Conservation (phyloP, 2,113 vertebrate genomes). For the Malurus elegans region DNA sequence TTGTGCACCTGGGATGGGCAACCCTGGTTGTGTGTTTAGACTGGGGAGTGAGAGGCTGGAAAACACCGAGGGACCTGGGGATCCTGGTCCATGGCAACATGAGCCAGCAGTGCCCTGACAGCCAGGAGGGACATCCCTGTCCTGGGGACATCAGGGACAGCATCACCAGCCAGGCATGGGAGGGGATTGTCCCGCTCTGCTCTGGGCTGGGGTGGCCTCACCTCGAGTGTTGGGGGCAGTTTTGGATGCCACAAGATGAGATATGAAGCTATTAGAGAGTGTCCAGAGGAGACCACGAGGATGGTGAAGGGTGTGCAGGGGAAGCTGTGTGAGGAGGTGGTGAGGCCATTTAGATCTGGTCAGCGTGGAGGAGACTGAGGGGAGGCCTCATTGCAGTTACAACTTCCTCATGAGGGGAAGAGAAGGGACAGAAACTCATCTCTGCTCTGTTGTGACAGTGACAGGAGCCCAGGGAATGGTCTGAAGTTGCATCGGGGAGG, state of each 20-base stretch:
- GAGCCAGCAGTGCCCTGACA: background rate
- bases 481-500: background rate
- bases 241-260: background rate
- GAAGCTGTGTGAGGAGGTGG: background rate
- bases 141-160: background rate
- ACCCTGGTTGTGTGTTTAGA: background rate
- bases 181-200: background rate
- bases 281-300: background rate
- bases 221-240: background rate
- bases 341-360: background rate
- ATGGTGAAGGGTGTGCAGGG: background rate
- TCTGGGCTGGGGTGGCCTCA: rapidly evolving
- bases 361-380: background rate
- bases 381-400: background rate
- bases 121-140: background rate
- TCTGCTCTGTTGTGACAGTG: background rate
- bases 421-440: background rate
- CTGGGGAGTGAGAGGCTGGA: background rate
- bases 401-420: background rate
- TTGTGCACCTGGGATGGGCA: background rate
- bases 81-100: rapidly evolving
- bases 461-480: background rate
- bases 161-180: rapidly evolving
- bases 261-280: background rate
- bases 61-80: background rate